These are phyloP conservation scores for Microcebus jonahi DNA, from an alignment of 2,113 vertebrate genomes.

Conservation along the genomic window DNA sequence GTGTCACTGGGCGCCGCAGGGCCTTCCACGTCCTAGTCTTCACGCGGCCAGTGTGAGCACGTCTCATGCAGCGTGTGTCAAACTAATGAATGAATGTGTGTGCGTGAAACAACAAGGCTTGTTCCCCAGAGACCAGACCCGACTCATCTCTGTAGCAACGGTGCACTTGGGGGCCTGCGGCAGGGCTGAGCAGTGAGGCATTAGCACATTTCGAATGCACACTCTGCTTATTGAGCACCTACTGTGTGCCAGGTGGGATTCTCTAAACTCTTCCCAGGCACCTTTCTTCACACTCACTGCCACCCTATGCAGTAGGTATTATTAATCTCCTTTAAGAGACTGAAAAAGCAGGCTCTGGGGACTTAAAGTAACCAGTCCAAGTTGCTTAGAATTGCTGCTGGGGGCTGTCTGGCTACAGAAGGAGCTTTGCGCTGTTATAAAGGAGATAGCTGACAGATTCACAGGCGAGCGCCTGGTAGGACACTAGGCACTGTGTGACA, in stretches of 20 bases:
- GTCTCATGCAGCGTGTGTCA: neutral
- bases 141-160: neutral
- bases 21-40: neutral
- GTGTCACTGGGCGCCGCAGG: rapidly evolving
- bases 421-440: neutral
- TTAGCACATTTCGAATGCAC: rapidly evolving
- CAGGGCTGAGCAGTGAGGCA: too few relatives aligned
- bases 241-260: neutral
- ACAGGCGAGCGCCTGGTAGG: neutral
- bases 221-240: neutral
- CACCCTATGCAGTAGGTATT: rapidly evolving
- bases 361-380: neutral
- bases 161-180: neutral
- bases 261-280: neutral
- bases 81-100: neutral
- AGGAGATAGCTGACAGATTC: neutral
- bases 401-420: neutral
- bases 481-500: neutral
- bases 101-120: rapidly evolving
- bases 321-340: neutral
- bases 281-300: neutral
- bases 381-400: neutral
- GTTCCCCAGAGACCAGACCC: rapidly evolving
- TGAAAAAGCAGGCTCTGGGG: neutral
- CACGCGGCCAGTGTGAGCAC: rapidly evolving